Conservation (phyloP, 2,797 vertebrate genomes). For the Denticeps clupeoides region DNA sequence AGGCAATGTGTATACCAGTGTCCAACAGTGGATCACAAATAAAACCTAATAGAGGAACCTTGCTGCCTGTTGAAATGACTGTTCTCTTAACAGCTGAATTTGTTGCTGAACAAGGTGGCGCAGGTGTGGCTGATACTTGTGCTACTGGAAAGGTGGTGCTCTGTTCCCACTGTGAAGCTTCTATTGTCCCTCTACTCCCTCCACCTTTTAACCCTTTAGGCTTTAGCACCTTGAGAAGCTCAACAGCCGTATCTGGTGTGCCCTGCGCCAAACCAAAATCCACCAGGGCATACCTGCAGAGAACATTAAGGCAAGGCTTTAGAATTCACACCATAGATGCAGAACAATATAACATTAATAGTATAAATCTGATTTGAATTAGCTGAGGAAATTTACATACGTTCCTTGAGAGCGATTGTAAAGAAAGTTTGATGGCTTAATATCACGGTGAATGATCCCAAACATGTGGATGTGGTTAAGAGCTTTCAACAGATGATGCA, state of each 20-base stretch:
- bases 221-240: constrained; percentile 80
- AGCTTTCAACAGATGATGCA: constrained; percentile 84
- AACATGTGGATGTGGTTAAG: constrained; percentile 87
- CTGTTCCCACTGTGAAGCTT: constrained; percentile 46
- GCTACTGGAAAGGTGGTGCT: constrained; percentile 32
- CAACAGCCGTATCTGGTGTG: constrained; percentile 79
- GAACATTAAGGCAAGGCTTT: not conserved
- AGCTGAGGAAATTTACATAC: constrained; percentile 55
- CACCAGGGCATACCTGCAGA: constrained; percentile 80
- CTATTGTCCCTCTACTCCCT: constrained; percentile 53
- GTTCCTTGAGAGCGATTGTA: constrained; percentile 70
- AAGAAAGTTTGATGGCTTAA: constrained; percentile 70
- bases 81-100: constrained; percentile 66
- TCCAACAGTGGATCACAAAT: no score
- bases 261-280: constrained; percentile 97
- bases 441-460: constrained; percentile 93
- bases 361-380: not conserved
- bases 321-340: not conserved
- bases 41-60: no score
- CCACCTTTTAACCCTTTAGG: constrained; percentile 65
- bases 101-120: constrained; percentile 47
- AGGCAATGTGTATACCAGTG: not conserved
- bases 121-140: constrained; percentile 36
- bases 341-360: not conserved
- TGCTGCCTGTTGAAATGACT: no score